phyloP scores from a whole-genome alignment of 2,113 vertebrate species.

The Phodopus roborovskii region DNA sequence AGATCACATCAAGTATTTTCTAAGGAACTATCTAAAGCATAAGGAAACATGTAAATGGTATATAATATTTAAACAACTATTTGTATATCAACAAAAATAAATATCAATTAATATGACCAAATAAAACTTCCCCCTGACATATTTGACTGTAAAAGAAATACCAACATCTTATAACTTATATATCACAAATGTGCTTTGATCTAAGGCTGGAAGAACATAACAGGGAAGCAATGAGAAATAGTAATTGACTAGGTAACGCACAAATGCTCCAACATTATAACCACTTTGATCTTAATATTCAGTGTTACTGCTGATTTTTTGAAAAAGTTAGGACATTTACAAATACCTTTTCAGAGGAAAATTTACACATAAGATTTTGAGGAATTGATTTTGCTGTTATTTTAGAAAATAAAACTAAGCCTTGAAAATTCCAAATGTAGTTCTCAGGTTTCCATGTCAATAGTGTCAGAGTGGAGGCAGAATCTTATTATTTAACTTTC shows the following conservation, averaged over 20 bases:
- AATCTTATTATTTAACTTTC: not conserved
- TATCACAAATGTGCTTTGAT: not conserved
- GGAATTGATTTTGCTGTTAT: not conserved
- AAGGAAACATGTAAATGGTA: not conserved
- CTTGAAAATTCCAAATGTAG: not conserved
- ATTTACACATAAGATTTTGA: not conserved
- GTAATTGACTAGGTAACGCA: constrained; percentile 22
- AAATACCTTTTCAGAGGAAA: not conserved
- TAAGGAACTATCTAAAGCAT: not conserved
- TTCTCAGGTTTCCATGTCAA: not conserved
- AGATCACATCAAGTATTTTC: not conserved
- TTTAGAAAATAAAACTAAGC: constrained; percentile 28
- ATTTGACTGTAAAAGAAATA: constrained; percentile 31
- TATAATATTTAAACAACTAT: constrained; percentile 29
- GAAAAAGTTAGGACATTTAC: not conserved
- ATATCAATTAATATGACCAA: not conserved
- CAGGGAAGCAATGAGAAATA: constrained; percentile 29
- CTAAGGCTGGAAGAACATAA: not conserved
- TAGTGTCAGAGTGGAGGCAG: not conserved
- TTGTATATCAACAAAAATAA: not conserved
- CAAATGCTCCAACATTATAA: constrained; percentile 12
- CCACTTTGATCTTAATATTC: constrained; percentile 18
- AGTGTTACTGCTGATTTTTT: not conserved
- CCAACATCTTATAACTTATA: not conserved
- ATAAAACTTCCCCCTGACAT: constrained; percentile 16